Evolutionary conservation across 1,140 invertebrate genomes (phyloP).

Genomic region (Cyclina sinensis): DNA sequence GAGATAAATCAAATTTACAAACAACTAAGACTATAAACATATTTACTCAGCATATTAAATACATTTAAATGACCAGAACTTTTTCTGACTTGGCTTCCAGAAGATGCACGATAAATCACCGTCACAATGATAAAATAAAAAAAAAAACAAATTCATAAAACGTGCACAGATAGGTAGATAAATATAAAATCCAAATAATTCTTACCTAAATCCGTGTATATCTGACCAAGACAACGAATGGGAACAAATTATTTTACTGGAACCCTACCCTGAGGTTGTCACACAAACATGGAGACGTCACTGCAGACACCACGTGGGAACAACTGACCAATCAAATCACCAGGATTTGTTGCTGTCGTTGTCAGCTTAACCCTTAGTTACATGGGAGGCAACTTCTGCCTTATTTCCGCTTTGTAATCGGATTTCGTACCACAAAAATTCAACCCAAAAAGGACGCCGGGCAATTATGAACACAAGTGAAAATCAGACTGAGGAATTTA

Average conservation of each 20-base stretch:
- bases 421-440: background rate
- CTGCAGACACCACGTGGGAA: slow-evolving; percentile 64
- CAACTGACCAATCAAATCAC: slow-evolving; percentile 55
- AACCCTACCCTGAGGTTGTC: slow-evolving; percentile 71
- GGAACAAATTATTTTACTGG: slow-evolving; percentile 45
- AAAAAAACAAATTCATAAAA: slow-evolving; percentile 27
- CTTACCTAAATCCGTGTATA: slow-evolving; percentile 60
- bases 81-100: background rate
- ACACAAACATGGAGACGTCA: slow-evolving; percentile 74
- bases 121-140: too few relatives aligned
- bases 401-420: background rate
- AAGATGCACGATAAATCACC: too few relatives aligned
- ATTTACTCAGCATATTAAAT: slow-evolving; percentile 15
- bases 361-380: slow-evolving; percentile 68
- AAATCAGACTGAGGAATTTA: too few relatives aligned
- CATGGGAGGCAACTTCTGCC: slow-evolving; percentile 66
- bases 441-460: too few relatives aligned
- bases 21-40: background rate
- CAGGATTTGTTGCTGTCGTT: slow-evolving; percentile 66
- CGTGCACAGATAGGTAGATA: slow-evolving; percentile 49
- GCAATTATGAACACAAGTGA: too few relatives aligned
- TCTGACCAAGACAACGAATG: slow-evolving; percentile 11
- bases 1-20: slow-evolving; percentile 36
- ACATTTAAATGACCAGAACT: slow-evolving; percentile 19
- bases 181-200: slow-evolving; percentile 46